A percentile compares a stretch with the other conserved stretches of the same genome.
phyloP scores from a whole-genome alignment of 1,140 invertebrate species.

The Drosophila pachea region DNA sequence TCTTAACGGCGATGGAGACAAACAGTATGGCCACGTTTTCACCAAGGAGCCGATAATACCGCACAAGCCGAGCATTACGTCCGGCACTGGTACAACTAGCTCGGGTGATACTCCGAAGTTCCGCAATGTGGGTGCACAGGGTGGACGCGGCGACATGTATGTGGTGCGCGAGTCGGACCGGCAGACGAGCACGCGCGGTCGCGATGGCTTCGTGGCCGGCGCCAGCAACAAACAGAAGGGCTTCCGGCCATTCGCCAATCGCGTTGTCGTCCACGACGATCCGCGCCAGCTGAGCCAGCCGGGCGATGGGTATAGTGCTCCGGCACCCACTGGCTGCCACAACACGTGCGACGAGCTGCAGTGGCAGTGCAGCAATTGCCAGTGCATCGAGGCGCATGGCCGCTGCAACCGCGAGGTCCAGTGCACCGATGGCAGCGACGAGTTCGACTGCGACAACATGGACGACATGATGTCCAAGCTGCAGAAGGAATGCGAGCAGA shows the following conservation, averaged over 20 bases:
- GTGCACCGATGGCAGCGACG: constrained; percentile 85
- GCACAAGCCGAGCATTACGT: constrained; percentile 36
- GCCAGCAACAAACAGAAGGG: constrained; percentile 71
- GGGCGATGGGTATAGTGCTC: constrained; percentile 46
- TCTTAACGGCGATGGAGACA: constrained; percentile 33
- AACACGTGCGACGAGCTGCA: constrained; percentile 79
- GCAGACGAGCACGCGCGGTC: constrained; percentile 45
- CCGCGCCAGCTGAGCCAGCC: constrained; percentile 52
- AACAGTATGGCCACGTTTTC: constrained; percentile 41
- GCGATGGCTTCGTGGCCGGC: constrained; percentile 58
- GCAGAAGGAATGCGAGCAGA: constrained; percentile 81
- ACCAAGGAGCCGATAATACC: constrained; percentile 55
- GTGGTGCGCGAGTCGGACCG: constrained; percentile 61
- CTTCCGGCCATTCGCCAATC: constrained; percentile 57
- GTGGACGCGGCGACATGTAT: constrained; percentile 56
- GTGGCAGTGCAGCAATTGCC: constrained; percentile 82
- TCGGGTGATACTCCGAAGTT: constrained; percentile 52
- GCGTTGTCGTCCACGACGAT: constrained; percentile 66
- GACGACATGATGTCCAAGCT: constrained; percentile 79
- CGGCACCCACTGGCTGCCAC: constrained; percentile 74
- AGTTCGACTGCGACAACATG: constrained; percentile 82
- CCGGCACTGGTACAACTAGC: constrained; percentile 24
- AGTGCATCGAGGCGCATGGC: constrained; percentile 80
- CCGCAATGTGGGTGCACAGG: constrained; percentile 60
- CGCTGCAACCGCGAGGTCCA: constrained; percentile 81